Conservation (phyloP, 1,140 invertebrate species). For the Uloborus diversus region DNA sequence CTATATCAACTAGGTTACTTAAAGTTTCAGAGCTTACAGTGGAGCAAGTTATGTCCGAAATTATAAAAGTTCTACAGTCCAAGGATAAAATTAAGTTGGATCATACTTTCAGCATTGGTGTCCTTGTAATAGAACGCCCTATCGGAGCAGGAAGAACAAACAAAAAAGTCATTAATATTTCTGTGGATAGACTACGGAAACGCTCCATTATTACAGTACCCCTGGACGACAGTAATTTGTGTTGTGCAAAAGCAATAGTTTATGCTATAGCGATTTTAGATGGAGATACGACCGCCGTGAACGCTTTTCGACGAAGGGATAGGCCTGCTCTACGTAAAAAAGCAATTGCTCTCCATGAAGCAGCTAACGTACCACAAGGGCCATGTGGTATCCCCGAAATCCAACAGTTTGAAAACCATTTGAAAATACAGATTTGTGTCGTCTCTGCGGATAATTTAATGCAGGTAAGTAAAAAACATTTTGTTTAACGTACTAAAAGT, state of each 20-base stretch:
- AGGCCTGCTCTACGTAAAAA: no score
- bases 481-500: no score
- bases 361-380: no score
- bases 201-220: background rate
- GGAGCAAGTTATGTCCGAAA: background rate
- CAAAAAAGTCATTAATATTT: background rate
- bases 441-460: no score
- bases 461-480: no score
- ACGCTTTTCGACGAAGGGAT: no score
- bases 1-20: background rate
- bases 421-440: no score
- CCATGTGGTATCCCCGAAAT: no score
- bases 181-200: background rate
- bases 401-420: no score
- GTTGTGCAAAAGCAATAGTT: background rate
- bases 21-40: background rate
- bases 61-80: background rate
- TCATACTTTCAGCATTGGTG: background rate
- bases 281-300: no score
- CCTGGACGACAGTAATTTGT: background rate
- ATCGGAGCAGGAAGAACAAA: background rate
- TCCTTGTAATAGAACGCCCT: background rate
- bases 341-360: no score
- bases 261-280: background rate
- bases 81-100: background rate